These are phyloP conservation scores for Pollimyrus isidori DNA, from an alignment of 2,113 vertebrate species.

Conservation along the genomic window DNA sequence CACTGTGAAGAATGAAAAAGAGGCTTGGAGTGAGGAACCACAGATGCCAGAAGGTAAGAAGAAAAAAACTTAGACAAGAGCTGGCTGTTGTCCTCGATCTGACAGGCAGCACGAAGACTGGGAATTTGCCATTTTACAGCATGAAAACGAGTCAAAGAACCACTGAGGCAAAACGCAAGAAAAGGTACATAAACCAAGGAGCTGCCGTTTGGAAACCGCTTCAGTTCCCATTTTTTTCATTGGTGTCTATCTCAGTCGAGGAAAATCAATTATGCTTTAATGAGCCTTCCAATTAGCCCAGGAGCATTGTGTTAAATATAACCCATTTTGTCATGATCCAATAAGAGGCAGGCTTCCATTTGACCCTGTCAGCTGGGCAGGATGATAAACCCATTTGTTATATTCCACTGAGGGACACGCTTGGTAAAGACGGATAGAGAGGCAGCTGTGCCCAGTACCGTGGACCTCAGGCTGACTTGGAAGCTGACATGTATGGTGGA, in stretches of 20 bases:
- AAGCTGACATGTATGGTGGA: not conserved
- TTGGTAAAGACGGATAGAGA: not conserved
- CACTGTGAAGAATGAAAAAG: not conserved
- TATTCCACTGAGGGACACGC: not conserved
- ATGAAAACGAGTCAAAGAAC: not conserved
- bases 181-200: not conserved
- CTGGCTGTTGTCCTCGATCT: not conserved
- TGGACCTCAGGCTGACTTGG: not conserved
- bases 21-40: not conserved
- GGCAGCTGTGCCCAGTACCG: not conserved
- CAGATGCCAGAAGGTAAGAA: not conserved
- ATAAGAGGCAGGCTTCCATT: not conserved
- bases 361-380: conserved; percentile 4
- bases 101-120: not conserved
- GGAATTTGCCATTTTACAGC: not conserved
- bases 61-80: not conserved
- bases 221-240: not conserved
- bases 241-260: not conserved
- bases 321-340: not conserved
- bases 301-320: conserved; percentile 9
- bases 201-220: not conserved
- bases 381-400: not conserved
- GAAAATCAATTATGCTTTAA: conserved; percentile 9
- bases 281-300: conserved; percentile 1
- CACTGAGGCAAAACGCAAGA: not conserved